Evolutionary conservation across 2,113 vertebrate genomes (phyloP), one percentile per base, ranked within the genome.

Genomic region (Gymnarchus niloticus): DNA sequence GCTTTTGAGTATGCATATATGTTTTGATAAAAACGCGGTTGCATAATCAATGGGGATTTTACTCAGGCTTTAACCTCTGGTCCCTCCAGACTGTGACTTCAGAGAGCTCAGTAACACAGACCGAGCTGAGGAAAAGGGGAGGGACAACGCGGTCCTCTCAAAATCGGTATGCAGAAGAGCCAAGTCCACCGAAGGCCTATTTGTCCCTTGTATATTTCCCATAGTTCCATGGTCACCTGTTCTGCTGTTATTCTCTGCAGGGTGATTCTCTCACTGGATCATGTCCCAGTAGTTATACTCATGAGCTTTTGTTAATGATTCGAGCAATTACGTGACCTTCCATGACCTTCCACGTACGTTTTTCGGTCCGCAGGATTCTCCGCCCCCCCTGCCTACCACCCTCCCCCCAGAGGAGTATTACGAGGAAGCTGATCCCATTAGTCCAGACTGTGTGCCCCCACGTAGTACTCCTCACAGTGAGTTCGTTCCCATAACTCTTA

Each of bases 331-430:
- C n/a, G n/a, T n/a, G 37, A 21, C 7, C 51, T 4, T 23, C 14
- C 59, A 21, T 41, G 51, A 65, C 76, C 10, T 41, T 81, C 48
- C 69, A 17, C 17, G 28, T 77, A 9, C 49, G 21, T 85, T 41
- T 10, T 12, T 14, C 84, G 94, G 92, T 52, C 91, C 93, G 0
- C 93, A 90, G 6, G 96, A 96, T 87, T 94, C 94, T 4, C 96
- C 97, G 80, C 98, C 98, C 12, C 97, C 97, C 0, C 88, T 99
- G 81, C 98, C 98, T 84, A 95, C 94, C 87, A 97, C 96, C 3
- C 96, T 97, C 3, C 96, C 97, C 0, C 97, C 98, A 0, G 97
- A 99, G 91, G 98, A 98, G 92, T 98, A 99, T 92, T 99, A 99
- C 6, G 98, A 99, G 90, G 98, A 99, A 88, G 98, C 98, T 0